Evolutionary conservation across 2,888 invertebrate genomes (phyloP).

Genomic region (Cheilosia impressa): DNA sequence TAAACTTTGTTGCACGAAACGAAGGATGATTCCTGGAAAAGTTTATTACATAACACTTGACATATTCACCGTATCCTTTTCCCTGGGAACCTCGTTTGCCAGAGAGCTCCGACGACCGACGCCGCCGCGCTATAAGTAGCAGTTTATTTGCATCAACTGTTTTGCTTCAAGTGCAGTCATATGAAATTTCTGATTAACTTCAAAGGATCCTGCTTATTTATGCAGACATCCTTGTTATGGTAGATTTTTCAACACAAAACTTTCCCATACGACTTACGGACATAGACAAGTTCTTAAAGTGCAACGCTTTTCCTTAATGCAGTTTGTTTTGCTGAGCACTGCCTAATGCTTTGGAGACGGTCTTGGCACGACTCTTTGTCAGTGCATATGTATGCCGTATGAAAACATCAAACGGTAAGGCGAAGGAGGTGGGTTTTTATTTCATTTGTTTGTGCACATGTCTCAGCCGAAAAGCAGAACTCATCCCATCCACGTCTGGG

Average conservation of each 20-base stretch:
- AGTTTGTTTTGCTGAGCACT: background rate
- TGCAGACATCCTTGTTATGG: constrained; percentile 49
- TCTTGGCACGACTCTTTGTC: too few species aligned
- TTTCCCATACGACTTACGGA: background rate
- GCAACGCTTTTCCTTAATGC: background rate
- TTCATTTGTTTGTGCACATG: background rate
- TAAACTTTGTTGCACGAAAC: constrained; percentile 44
- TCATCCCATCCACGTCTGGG: constrained; percentile 10
- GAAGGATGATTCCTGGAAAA: constrained; percentile 46
- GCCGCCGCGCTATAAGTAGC: constrained; percentile 27
- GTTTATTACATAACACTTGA: constrained; percentile 70
- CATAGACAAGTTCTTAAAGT: constrained; percentile 10
- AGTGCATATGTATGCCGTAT: too few species aligned
- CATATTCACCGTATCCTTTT: constrained; percentile 52
- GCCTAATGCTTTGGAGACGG: too few species aligned
- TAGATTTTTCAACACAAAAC: constrained; percentile 15
- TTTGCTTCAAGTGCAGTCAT: constrained; percentile 69
- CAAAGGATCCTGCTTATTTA: constrained; percentile 66
- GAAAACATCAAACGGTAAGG: constrained; percentile 1
- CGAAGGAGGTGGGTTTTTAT: background rate
- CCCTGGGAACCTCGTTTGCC: constrained; percentile 28
- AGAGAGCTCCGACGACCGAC: background rate
- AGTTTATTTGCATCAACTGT: constrained; percentile 73
- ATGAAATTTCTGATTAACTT: constrained; percentile 72
- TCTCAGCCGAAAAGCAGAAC: constrained; percentile 12